Percentiles rank a stretch among this genome's conserved stretches.
Evolutionary conservation across 2,888 invertebrate genomes (phyloP).

Genomic region (Aelia acuminata): DNA sequence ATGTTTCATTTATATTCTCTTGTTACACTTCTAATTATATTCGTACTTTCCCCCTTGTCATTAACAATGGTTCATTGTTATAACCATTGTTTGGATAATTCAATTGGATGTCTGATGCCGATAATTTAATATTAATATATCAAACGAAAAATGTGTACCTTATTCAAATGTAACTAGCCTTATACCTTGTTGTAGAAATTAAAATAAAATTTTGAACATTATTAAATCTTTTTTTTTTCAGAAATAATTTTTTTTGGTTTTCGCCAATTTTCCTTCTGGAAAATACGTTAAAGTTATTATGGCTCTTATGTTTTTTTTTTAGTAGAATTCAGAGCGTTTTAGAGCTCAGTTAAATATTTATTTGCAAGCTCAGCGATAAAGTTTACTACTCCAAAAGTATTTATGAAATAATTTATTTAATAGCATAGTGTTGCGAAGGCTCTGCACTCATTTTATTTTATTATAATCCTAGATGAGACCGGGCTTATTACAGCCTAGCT

Average conservation of each 20-base stretch:
- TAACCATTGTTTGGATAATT: not conserved
- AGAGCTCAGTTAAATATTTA: too few species aligned
- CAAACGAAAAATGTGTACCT: too few species aligned
- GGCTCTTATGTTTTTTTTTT: too few species aligned
- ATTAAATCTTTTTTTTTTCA: too few species aligned
- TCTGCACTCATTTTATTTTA: not conserved
- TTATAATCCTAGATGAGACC: not conserved
- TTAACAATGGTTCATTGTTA: slow-evolving; percentile 3
- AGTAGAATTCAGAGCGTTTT: too few species aligned
- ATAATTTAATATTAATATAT: not conserved
- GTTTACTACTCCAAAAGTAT: not conserved
- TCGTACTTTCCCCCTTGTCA: not conserved
- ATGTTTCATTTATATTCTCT: not conserved
- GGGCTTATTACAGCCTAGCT: not conserved
- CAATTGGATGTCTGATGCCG: not conserved
- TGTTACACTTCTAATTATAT: not conserved
- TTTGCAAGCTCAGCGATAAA: too few species aligned
- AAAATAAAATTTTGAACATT: too few species aligned
- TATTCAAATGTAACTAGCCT: too few species aligned
- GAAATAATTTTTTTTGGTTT: too few species aligned
- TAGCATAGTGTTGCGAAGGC: not conserved
- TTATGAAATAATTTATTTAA: not conserved
- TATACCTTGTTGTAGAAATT: too few species aligned
- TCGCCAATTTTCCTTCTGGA: too few species aligned
- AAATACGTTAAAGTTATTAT: too few species aligned